These are phyloP conservation scores for Eriosoma lanigerum DNA, from an alignment of 1,140 invertebrate genomes.

Conservation along the genomic window DNA sequence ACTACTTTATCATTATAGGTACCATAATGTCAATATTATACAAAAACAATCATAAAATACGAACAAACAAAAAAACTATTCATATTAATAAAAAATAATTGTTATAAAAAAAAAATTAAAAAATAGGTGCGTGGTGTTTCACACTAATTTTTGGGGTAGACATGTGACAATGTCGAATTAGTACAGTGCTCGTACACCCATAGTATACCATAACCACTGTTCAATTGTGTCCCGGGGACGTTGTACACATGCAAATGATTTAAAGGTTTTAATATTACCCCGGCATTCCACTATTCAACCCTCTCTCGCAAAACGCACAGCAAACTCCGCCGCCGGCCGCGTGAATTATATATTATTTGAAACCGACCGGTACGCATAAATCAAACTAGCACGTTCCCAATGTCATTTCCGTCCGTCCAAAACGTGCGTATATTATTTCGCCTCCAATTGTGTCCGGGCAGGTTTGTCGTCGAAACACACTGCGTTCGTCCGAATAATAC, in stretches of 20 bases:
- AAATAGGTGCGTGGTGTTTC: neutral
- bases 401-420: conserved; percentile 42
- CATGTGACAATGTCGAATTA: conserved; percentile 34
- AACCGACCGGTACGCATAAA: conserved; percentile 40
- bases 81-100: too few species aligned
- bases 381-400: conserved; percentile 50
- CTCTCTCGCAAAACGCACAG: too few species aligned
- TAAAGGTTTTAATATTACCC: conserved; percentile 46
- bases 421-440: conserved; percentile 11
- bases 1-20: too few species aligned
- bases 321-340: too few species aligned
- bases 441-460: conserved; percentile 37
- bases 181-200: neutral
- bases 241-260: conserved; percentile 44
- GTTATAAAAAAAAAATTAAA: too few species aligned
- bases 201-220: neutral
- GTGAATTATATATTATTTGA: conserved; percentile 19
- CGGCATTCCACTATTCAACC: too few species aligned
- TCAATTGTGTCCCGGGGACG: conserved; percentile 25
- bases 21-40: too few species aligned
- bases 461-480: conserved; percentile 9
- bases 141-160: neutral
- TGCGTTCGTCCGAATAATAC: neutral
- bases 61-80: too few species aligned
- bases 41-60: too few species aligned